Evolutionary conservation across 2,797 vertebrate species (phyloP), one percentile per base, ranked within the genome.

Genomic region (Acanthiza pusilla): DNA sequence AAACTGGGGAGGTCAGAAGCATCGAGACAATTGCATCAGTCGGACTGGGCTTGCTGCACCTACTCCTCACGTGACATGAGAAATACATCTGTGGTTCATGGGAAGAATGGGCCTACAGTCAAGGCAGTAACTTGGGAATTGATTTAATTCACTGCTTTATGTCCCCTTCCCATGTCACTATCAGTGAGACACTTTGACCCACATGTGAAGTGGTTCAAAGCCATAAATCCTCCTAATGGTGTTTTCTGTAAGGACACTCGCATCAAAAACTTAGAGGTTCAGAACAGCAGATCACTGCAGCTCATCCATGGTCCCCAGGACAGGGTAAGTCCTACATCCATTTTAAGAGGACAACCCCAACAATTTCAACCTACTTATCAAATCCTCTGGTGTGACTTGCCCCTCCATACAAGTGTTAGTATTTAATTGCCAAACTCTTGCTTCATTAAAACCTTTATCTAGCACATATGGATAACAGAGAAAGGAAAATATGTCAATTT

Each of bases 41-140:
- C 84, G 66, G 34, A 15, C 19, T 14, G 32, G n/a, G 45, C 50
- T 86, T 15, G 66, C 38, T 7, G 60, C 30, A 34, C 22, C 58
- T 18, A 16, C 9, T 43, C 19, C n/a, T 51, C 7, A 26, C 0
- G 0, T 21, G 65, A 40, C 36, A 13, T 3, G 27, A 67, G 29
- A 71, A 70, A 22, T 2, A 0, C 45, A 38, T 7, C 34, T 32
- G 55, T 5, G n/a, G 26, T 20, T 57, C 40, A 34, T 0, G 0
- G 54, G 32, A 83, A 83, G 53, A 58, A 83, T 5, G 18, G 29
- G 18, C 29, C 45, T 34, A 7, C 4, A 50, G 32, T 61, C 47
- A 80, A 73, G 40, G 36, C 51, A 91, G 1, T 38, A 79, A 79
- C 34, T 20, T 73, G 51, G 26, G 63, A 85, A 83, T 25, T 38